These are phyloP conservation scores for Acrocephalus arundinaceus DNA, from an alignment of 2,113 vertebrate genomes.

Conservation along the genomic window DNA sequence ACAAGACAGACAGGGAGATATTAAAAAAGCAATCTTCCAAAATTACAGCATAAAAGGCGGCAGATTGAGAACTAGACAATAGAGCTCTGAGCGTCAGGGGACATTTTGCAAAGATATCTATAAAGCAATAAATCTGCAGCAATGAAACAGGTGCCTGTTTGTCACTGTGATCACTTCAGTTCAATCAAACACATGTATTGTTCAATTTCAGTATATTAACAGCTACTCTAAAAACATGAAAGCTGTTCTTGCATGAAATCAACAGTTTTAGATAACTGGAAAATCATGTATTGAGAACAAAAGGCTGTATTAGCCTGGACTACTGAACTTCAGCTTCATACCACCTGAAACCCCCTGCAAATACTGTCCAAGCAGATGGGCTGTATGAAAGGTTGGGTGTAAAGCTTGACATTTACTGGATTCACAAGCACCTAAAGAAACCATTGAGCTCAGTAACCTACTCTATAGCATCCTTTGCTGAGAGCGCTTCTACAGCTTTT, in stretches of 20 bases:
- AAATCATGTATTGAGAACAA: not conserved
- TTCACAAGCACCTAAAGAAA: not conserved
- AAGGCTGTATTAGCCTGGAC: not conserved
- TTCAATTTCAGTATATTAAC: not conserved
- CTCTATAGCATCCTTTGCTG: rapidly evolving
- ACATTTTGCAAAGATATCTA: not conserved
- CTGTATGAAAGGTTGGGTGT: not conserved
- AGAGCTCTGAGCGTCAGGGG: not conserved
- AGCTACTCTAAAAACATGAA: not conserved
- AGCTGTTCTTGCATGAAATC: not conserved
- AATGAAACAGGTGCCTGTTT: not conserved
- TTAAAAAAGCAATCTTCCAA: not conserved
- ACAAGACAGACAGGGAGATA: not conserved
- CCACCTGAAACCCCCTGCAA: not conserved
- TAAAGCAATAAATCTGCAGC: not conserved
- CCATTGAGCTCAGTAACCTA: not conserved
- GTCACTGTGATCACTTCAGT: not conserved
- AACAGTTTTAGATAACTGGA: not conserved
- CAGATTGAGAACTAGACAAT: not conserved
- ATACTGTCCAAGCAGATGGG: not conserved
- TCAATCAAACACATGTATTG: not conserved
- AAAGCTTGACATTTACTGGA: not conserved
- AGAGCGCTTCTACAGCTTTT: rapidly evolving
- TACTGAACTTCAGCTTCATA: not conserved
- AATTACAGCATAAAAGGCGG: not conserved